phyloP scores from a whole-genome alignment of 1,140 invertebrate species.

The Drosophila malerkotliana region DNA sequence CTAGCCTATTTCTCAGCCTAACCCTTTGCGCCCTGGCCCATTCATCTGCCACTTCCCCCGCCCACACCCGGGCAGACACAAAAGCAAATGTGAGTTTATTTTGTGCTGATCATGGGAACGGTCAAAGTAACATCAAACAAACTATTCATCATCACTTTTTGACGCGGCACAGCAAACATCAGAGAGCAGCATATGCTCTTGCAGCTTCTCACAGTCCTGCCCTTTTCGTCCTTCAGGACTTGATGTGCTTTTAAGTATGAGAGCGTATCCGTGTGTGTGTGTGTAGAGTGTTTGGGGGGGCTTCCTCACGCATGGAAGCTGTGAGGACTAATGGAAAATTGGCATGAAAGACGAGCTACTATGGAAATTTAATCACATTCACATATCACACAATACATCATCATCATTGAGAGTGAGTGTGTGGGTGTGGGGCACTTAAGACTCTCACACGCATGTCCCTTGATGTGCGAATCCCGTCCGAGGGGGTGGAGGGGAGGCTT shows the following conservation, averaged over 20 bases:
- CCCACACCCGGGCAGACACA: not conserved
- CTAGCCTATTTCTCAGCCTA: slow-evolving; percentile 35
- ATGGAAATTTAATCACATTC: slow-evolving; percentile 83
- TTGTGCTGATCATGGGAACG: slow-evolving; percentile 77
- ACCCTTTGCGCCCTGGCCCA: slow-evolving; percentile 21
- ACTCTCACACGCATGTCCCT: slow-evolving; percentile 53
- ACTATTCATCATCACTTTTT: slow-evolving; percentile 80
- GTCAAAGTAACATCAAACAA: slow-evolving; percentile 83
- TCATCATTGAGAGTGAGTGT: slow-evolving; percentile 63
- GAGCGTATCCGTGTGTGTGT: slow-evolving; percentile 20
- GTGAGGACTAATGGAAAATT: slow-evolving; percentile 78
- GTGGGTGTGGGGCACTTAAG: slow-evolving; percentile 63
- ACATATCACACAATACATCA: slow-evolving; percentile 80
- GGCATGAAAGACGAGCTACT: slow-evolving; percentile 80
- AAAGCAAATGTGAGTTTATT: slow-evolving; percentile 31
- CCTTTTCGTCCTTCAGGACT: slow-evolving; percentile 14
- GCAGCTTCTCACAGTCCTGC: not conserved
- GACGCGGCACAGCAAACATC: slow-evolving; percentile 75
- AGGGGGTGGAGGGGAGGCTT: slow-evolving; percentile 38
- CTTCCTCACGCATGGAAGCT: slow-evolving; percentile 34
- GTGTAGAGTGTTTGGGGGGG: not conserved
- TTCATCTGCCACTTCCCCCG: slow-evolving; percentile 13
- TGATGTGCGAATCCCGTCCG: not conserved
- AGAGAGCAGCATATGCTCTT: slow-evolving; percentile 51
- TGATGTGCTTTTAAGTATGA: slow-evolving; percentile 73